Base-by-base conservation (phyloP, 2,113 vertebrate genomes). In the Oriolus oriolus region DNA sequence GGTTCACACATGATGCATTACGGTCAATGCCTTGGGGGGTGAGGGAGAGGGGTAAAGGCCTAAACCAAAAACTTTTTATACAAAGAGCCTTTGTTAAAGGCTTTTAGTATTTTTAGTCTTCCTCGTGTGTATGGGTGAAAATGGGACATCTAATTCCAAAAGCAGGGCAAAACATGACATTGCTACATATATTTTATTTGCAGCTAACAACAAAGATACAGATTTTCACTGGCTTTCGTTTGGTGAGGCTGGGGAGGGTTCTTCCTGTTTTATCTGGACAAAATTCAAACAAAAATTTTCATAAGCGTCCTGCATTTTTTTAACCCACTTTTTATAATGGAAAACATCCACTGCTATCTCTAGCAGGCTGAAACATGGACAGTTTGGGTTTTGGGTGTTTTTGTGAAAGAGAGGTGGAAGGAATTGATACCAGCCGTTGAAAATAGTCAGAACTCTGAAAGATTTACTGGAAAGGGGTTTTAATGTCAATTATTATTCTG, bases 371-470 rank as follows among this genome's bases (percentile, higher is more conserved):
- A 57, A 84, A 82, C 5, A 1, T 57, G 16, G 5, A 76, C 92
- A 71, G 8, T 20, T 73, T 24, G 21, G 7, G 10, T 24, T 24
- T 60, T 53, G 22, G 9, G 12, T 1, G 0, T 7, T 44, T n/a
- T 47, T 82, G 39, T 16, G 2, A 31, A 42, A 59, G 22, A 23
- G 6, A 2, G 0, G 0, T n/a, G 9, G 7, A 27, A 22, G 8
- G 4, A 54, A 76, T 56, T 74, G 8, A 27, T 61, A 60, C 4
- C 7, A 49, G 3, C 2, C 33, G 7, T 64, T 73, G 20, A 9
- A 4, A 28, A 63, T 20, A 63, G 22, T 74, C 21, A 65, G 18
- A 78, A 70, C 2, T 42, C 30, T 33, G 45, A 77, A 26, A 56
- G 56, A 61, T 61, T 82, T 39, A 61, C 12, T 35, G 4, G 13